Evolutionary conservation across 1,140 invertebrate species (phyloP).

Genomic region (Hirudo medicinalis): DNA sequence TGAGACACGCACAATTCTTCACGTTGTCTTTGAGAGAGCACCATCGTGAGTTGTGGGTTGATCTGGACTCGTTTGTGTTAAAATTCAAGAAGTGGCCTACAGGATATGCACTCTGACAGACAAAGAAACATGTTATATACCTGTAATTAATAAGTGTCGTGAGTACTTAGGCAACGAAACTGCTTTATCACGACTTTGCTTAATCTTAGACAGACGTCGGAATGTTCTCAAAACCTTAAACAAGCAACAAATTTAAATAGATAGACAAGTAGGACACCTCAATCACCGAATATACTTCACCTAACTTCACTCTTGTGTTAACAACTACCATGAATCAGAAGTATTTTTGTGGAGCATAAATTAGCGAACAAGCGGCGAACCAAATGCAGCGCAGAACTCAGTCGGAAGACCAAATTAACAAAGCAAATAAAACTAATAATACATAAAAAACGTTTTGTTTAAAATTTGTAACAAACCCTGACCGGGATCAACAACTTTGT

Average conservation of each 20-base stretch:
- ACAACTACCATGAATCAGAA: not conserved
- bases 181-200: not conserved
- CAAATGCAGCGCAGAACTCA: not conserved
- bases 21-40: slow-evolving; percentile 94
- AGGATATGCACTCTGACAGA: not conserved
- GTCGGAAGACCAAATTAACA: not conserved
- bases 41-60: slow-evolving; percentile 61
- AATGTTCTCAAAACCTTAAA: not conserved
- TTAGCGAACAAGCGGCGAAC: not conserved
- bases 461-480: not conserved
- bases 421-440: not conserved
- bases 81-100: not conserved
- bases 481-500: not conserved
- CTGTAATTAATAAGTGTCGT: not conserved
- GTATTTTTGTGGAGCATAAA: not conserved
- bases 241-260: not conserved
- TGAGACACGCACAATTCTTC: slow-evolving; percentile 79
- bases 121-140: slow-evolving; percentile 8
- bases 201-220: not conserved
- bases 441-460: not conserved
- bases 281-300: not conserved
- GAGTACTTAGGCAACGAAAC: not conserved
- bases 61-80: not conserved
- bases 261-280: not conserved
- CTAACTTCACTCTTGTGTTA: not conserved